A percentile compares a stretch with the other conserved stretches of the same genome.
These are phyloP conservation scores for Xanthia icteritia DNA, from an alignment of 2,888 invertebrate genomes.

Conservation along the genomic window DNA sequence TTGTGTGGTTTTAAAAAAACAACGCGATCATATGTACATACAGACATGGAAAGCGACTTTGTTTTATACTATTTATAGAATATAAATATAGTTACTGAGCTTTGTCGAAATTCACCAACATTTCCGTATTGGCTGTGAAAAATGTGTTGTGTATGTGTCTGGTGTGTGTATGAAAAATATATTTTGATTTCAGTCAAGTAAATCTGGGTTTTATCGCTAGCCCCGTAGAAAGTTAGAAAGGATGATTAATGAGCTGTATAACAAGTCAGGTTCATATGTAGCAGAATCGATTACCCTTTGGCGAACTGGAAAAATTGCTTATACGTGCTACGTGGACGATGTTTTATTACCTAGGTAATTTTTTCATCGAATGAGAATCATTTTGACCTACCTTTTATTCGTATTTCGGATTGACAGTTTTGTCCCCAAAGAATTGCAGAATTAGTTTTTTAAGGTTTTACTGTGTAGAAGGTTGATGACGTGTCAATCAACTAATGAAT, in stretches of 20 bases:
- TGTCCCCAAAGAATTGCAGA: neutral
- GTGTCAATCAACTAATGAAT: no score
- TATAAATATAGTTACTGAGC: neutral
- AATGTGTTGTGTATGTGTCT: no score
- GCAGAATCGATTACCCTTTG: constrained; percentile 68
- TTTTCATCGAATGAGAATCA: constrained; percentile 31
- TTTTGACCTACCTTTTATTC: constrained; percentile 3
- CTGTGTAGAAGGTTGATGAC: no score
- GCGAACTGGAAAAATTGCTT: constrained; percentile 67
- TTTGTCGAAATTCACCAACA: neutral
- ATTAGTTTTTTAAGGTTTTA: no score
- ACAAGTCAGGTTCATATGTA: constrained; percentile 70
- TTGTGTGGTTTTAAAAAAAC: neutral
- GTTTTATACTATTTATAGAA: neutral
- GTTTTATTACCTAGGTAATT: constrained; percentile 43
- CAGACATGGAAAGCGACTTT: neutral
- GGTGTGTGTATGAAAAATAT: constrained; percentile 47
- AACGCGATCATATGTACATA: no score
- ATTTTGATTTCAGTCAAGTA: constrained; percentile 52
- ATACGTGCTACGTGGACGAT: constrained; percentile 50
- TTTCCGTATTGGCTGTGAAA: constrained; percentile 28
- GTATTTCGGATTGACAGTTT: neutral
- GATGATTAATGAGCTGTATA: constrained; percentile 68
- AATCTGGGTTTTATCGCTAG: constrained; percentile 52
- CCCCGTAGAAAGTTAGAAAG: constrained; percentile 60